Conservation (phyloP, 1,140 invertebrate genomes). For the Cotesia chilonis region DNA sequence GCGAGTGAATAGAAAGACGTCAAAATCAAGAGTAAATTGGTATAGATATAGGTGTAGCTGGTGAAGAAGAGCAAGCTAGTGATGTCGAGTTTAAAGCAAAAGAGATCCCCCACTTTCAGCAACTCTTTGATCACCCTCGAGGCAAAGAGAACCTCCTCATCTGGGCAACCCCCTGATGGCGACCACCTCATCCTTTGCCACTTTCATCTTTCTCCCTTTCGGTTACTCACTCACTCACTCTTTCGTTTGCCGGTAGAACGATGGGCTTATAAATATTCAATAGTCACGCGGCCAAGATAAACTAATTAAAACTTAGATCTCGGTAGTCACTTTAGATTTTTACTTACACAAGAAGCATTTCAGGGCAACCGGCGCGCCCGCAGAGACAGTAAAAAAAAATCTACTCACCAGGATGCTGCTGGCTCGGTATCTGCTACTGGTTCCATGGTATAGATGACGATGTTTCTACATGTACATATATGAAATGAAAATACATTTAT, state of each 20-base stretch:
- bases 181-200: conserved; percentile 52
- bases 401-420: conserved; percentile 47
- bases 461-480: not conserved
- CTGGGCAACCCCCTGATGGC: conserved; percentile 26
- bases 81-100: no score
- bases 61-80: no score
- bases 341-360: conserved; percentile 69
- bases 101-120: conserved; percentile 26
- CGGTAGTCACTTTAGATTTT: conserved; percentile 68
- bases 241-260: conserved; percentile 40
- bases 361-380: conserved; percentile 55
- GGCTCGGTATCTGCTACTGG: conserved; percentile 49
- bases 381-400: conserved; percentile 47
- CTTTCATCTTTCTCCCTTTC: conserved; percentile 46
- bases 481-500: no score
- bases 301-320: conserved; percentile 69
- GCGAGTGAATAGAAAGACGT: no score
- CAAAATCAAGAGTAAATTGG: no score
- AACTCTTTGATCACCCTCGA: conserved; percentile 29
- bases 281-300: conserved; percentile 68
- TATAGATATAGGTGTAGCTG: no score
- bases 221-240: conserved; percentile 23
- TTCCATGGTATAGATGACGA: conserved; percentile 44
- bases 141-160: conserved; percentile 7
- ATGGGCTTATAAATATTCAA: conserved; percentile 67